Evolutionary conservation across 2,888 invertebrate genomes (phyloP).

Genomic region (Smittia aterrima): DNA sequence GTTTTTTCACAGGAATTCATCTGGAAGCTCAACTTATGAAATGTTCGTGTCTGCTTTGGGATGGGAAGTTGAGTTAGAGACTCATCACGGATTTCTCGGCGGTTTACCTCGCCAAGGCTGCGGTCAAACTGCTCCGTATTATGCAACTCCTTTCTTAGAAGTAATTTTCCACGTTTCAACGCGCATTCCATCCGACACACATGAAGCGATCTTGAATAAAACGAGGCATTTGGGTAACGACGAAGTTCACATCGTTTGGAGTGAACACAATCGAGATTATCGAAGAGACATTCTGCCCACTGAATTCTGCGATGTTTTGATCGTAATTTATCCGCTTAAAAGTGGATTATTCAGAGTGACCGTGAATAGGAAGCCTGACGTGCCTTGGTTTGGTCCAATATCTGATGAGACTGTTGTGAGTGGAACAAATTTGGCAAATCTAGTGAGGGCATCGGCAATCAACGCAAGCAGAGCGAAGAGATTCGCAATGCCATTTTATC

Average conservation of each 20-base stretch:
- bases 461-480: constrained; percentile 91
- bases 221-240: constrained; percentile 96
- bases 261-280: constrained; percentile 94
- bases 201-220: constrained; percentile 86
- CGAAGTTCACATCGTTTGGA: constrained; percentile 99
- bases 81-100: constrained; percentile 92
- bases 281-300: constrained; percentile 95
- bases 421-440: constrained; percentile 67
- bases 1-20: constrained; percentile 75
- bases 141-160: constrained; percentile 89
- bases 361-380: constrained; percentile 82
- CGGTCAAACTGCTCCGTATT: constrained; percentile 91
- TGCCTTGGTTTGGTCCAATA: constrained; percentile 92
- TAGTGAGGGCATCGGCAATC: constrained; percentile 86
- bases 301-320: constrained; percentile 98
- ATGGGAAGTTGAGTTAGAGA: constrained; percentile 83
- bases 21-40: constrained; percentile 92
- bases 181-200: constrained; percentile 87
- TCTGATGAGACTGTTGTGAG: constrained; percentile 81
- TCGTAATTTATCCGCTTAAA: constrained; percentile 90
- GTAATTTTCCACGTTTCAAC: constrained; percentile 98
- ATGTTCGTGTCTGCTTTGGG: constrained; percentile 68
- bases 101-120: constrained; percentile 87
- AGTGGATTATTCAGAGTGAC: constrained; percentile 85
- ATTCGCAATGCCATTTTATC: constrained; percentile 83